Conservation (phyloP, 2,113 vertebrate species). For the Mola mola region DNA sequence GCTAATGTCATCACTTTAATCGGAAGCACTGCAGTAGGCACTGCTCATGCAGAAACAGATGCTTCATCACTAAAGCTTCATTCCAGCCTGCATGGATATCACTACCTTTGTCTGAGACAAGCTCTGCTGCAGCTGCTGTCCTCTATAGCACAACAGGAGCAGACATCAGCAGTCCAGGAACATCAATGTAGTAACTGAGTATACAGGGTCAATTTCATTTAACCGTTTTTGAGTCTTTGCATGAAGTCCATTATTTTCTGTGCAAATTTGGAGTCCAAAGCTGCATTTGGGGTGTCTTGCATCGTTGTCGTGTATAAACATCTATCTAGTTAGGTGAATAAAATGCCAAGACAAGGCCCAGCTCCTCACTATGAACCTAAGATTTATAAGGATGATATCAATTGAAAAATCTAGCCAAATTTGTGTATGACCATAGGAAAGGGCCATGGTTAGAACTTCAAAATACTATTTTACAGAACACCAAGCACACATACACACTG, state of each 20-base stretch:
- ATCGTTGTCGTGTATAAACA: neutral
- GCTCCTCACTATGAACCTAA: too few relatives aligned
- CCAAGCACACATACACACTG: too few relatives aligned
- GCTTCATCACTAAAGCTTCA: constrained; percentile 31
- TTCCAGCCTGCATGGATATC: constrained; percentile 29
- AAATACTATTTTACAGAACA: too few relatives aligned
- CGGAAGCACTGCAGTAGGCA: constrained; percentile 55
- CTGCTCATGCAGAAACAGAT: constrained; percentile 33
- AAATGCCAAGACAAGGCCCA: too few relatives aligned
- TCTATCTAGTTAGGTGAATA: too few relatives aligned
- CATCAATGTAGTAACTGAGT: neutral
- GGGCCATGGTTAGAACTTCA: too few relatives aligned
- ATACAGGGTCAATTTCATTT: neutral
- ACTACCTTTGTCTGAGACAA: constrained; percentile 41
- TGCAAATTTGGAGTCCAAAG: too few relatives aligned
- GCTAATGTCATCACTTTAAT: constrained; percentile 56
- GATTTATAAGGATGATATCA: too few relatives aligned
- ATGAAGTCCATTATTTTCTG: too few relatives aligned
- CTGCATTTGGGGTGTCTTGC: neutral
- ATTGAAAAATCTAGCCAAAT: too few relatives aligned
- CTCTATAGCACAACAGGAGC: neutral
- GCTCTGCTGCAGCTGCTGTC: constrained; percentile 39
- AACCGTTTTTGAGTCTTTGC: neutral
- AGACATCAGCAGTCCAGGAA: constrained; percentile 14
- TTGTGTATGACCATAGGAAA: too few relatives aligned